A percentile compares a stretch with the other conserved stretches of the same genome.
Conservation (phyloP, 2,797 vertebrate genomes). For the Tiaroga cobitis region DNA sequence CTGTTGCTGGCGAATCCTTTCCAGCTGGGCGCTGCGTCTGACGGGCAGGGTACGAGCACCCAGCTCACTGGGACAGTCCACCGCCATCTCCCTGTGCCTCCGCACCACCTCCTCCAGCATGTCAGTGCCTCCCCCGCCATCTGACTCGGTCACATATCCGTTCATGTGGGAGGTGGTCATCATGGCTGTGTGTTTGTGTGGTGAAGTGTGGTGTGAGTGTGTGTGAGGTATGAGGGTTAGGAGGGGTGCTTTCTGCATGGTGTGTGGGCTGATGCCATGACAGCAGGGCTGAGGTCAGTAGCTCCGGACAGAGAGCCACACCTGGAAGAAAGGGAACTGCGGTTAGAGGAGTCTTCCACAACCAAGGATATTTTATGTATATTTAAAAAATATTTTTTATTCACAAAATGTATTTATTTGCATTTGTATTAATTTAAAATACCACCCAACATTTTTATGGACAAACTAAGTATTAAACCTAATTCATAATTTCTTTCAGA, state of each 20-base stretch:
- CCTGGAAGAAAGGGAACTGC: slow-evolving; percentile 22
- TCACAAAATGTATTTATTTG: neutral
- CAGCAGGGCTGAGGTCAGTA: slow-evolving; percentile 42
- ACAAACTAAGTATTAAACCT: neutral
- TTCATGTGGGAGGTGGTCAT: slow-evolving; percentile 96
- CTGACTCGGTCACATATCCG: slow-evolving; percentile 88
- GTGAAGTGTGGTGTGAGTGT: slow-evolving; percentile 27
- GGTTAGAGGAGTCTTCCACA: neutral
- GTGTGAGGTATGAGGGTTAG: slow-evolving; percentile 54
- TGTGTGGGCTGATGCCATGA: slow-evolving; percentile 57
- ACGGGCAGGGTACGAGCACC: slow-evolving; percentile 90
- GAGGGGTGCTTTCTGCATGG: slow-evolving; percentile 66
- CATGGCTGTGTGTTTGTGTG: slow-evolving; percentile 40
- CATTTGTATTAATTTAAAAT: neutral
- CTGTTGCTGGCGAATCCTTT: slow-evolving; percentile 95
- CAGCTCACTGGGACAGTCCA: slow-evolving; percentile 94
- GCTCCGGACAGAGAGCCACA: slow-evolving; percentile 40
- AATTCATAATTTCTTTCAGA: neutral
- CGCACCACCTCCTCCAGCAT: slow-evolving; percentile 74
- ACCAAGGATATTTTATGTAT: neutral
- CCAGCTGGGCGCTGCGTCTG: slow-evolving; percentile 90
- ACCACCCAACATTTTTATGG: neutral
- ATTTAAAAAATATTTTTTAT: neutral
- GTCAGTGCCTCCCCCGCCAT: slow-evolving; percentile 75
- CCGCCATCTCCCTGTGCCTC: slow-evolving; percentile 95